A percentile compares a stretch with the other conserved stretches of the same genome.
Evolutionary conservation across 1,140 invertebrate genomes (phyloP).

Genomic region (Apis florea): DNA sequence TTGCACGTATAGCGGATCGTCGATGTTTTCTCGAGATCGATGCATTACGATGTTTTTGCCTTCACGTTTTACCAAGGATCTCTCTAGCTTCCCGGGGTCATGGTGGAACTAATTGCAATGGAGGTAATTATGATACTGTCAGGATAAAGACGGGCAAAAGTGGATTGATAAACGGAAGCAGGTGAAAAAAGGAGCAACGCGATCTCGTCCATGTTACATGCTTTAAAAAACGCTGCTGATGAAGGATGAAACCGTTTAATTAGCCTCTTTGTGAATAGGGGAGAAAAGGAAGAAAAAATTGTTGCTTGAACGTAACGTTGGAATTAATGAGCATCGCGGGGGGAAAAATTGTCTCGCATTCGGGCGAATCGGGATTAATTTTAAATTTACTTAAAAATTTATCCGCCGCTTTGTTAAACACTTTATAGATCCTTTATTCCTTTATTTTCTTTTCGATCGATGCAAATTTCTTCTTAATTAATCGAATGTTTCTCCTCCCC

Average conservation of each 20-base stretch:
- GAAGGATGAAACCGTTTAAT: neutral
- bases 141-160: conserved; percentile 20
- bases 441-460: too few species aligned
- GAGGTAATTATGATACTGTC: conserved; percentile 38
- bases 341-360: neutral
- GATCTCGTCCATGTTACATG: neutral
- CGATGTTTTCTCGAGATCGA: conserved; percentile 14
- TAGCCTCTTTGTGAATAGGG: neutral
- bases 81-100: neutral
- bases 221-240: conserved; percentile 2
- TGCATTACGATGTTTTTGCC: conserved; percentile 21
- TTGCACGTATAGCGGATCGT: neutral
- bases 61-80: neutral
- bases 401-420: too few species aligned
- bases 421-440: too few species aligned
- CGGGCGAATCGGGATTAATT: neutral
- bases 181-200: neutral
- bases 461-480: neutral
- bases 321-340: neutral
- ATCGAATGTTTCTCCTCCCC: neutral
- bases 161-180: conserved; percentile 25
- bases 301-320: neutral
- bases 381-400: too few species aligned
- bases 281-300: too few species aligned
- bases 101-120: conserved; percentile 38